Evolutionary conservation across 2,113 vertebrate species (phyloP), one percentile per base, ranked within the genome.

Genomic region (Lutjanus erythropterus): DNA sequence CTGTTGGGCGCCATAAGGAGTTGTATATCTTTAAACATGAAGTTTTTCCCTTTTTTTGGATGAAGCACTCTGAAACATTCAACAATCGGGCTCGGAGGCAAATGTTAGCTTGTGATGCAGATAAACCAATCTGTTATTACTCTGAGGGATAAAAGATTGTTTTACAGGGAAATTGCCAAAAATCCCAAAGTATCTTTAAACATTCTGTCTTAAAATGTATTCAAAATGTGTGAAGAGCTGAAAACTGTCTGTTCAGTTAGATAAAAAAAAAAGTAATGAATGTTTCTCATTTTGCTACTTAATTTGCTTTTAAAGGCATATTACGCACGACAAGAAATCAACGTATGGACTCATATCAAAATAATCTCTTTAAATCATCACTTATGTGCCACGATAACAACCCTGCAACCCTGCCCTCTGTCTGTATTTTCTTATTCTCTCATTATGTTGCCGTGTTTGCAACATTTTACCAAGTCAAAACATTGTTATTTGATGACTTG

Each of bases 81-180:
- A 39, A 50, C 69, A 83, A 79, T 80, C 47, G 42, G 75, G 74
- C 77, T 79, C 0, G 9, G 64, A 78, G 80, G 81, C 60, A 87
- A 81, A 89, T 89, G 46, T 87, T 33, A 27, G 56, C 62, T 69
- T 44, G 65, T 23, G 58, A 77, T 66, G 75, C 62, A 73, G 58
- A 69, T 75, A 71, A 83, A 76, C 25, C n/a, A 59, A 71, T 52
- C 27, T 70, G 67, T 53, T 71, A 59, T 75, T 67, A 59, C 58
- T 50, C 52, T 39, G 46, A 73, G 68, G 78, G 69, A 76, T 71
- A 44, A 81, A 47, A 71, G 59, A 65, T 74, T 60, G 53, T 47
- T 53, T 81, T 39, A 15, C 46, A 65, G 60, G 56, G 52, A 71
- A 66, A 79, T 23, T 65, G 50, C 49, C 27, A 78, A 59, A 73